Evolutionary conservation across 2,113 vertebrate species (phyloP).

Genomic region (Hippocampus comes): DNA sequence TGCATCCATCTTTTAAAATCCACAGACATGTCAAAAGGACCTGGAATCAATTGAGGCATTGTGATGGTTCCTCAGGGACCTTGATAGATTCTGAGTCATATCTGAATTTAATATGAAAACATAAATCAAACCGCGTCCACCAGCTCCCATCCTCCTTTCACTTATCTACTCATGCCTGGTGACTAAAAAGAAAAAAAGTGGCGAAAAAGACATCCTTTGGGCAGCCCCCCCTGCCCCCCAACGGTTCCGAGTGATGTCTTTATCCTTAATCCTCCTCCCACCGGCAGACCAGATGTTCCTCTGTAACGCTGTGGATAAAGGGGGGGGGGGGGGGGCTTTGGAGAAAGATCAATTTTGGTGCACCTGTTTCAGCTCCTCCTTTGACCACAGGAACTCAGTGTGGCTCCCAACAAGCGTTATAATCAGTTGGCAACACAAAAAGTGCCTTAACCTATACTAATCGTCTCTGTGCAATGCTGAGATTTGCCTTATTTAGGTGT

Average conservation of each 20-base stretch:
- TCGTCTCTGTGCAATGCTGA: not conserved
- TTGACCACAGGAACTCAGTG: not conserved
- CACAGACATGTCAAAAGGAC: not conserved
- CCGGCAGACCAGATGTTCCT: conserved; percentile 60
- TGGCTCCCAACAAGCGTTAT: not conserved
- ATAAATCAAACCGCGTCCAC: not conserved
- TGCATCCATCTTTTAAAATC: not conserved
- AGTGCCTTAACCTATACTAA: not conserved
- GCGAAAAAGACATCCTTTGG: not conserved
- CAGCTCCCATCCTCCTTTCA: not conserved
- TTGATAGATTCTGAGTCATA: not conserved
- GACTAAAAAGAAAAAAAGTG: conserved; percentile 11
- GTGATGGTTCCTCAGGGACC: not conserved
- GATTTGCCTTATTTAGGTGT: not conserved
- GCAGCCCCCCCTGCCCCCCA: conserved; percentile 33
- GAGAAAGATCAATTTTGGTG: not conserved
- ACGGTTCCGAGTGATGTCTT: conserved; percentile 56
- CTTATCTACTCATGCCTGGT: conserved; percentile 14
- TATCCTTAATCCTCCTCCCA: conserved; percentile 50
- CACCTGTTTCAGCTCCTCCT: not conserved
- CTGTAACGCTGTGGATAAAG: conserved; percentile 47
- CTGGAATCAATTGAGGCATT: not conserved
- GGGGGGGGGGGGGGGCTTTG: not conserved
- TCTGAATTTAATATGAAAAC: not conserved
- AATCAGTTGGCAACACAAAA: not conserved